Conservation (phyloP, 2,888 invertebrate genomes). For the Drosophila peninsularis region DNA sequence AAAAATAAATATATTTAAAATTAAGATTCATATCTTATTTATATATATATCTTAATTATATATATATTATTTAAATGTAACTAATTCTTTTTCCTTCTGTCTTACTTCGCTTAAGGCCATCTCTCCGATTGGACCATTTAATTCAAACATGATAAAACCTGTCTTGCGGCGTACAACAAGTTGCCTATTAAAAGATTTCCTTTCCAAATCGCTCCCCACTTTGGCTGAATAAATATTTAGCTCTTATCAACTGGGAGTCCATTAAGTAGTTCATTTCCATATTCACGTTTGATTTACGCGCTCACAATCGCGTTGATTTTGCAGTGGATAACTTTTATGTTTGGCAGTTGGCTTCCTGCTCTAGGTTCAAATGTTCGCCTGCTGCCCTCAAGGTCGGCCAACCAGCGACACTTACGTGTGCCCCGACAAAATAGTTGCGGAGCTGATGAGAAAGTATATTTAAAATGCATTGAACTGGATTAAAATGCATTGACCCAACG, state of each 20-base stretch:
- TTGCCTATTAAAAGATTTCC: background rate
- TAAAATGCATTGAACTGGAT: slow-evolving; percentile 17
- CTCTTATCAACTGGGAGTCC: slow-evolving; percentile 16
- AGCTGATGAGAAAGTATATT: slow-evolving; percentile 19
- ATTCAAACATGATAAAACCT: background rate
- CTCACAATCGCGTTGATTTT: background rate
- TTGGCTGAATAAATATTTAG: slow-evolving; percentile 11
- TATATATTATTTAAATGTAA: background rate
- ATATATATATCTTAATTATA: too few relatives aligned
- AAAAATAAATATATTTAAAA: too few relatives aligned
- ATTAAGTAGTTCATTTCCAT: slow-evolving; percentile 40
- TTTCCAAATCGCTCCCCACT: background rate
- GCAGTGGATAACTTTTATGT: slow-evolving; percentile 1
- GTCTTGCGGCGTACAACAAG: background rate
- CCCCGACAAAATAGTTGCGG: slow-evolving; percentile 12
- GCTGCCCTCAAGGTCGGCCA: slow-evolving; percentile 28
- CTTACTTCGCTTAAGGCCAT: background rate
- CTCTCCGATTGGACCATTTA: background rate
- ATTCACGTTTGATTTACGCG: slow-evolving; percentile 9
- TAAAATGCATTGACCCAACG: slow-evolving; percentile 20
- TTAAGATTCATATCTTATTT: background rate
- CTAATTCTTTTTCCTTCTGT: background rate
- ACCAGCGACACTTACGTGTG: too few relatives aligned
- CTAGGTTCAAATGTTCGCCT: slow-evolving; percentile 4
- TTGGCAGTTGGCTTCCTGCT: slow-evolving; percentile 18